phyloP scores from a whole-genome alignment of 2,888 invertebrate species.

The Atrina japonica region DNA sequence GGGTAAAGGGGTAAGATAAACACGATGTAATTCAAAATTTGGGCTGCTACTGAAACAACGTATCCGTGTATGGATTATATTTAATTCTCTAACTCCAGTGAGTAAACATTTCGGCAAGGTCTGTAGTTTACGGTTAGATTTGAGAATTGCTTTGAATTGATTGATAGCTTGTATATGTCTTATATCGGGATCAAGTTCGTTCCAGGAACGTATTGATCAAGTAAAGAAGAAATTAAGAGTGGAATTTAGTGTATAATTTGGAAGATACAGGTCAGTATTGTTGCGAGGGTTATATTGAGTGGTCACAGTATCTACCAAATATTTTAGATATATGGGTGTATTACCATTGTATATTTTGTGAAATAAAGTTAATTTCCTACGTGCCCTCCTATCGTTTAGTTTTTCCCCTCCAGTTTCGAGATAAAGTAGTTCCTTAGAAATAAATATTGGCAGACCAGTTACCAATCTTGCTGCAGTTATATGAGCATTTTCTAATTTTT shows the following conservation, averaged over 20 bases:
- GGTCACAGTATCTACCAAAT: neutral
- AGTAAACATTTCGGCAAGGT: neutral
- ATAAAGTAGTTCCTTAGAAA: neutral
- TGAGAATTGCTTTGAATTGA: constrained; percentile 1
- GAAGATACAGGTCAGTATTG: neutral
- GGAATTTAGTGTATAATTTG: neutral
- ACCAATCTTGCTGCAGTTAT: neutral
- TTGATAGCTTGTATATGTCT: neutral
- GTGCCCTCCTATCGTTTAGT: neutral
- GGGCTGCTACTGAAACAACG: constrained; percentile 4
- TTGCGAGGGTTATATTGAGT: neutral
- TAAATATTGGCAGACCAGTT: neutral
- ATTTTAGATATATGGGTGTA: neutral
- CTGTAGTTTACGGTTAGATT: neutral
- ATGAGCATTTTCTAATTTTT: neutral
- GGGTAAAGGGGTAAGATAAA: constrained; percentile 2
- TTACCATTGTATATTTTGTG: constrained; percentile 1
- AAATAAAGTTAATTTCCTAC: neutral
- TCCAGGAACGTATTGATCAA: neutral
- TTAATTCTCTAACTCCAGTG: neutral
- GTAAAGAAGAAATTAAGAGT: neutral
- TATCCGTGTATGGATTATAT: neutral
- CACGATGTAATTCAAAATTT: neutral
- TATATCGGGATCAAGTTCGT: constrained; percentile 1
- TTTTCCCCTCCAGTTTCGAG: neutral